These are phyloP conservation scores for Drosophila colorata DNA, from an alignment of 2,888 invertebrate species.

Conservation along the genomic window DNA sequence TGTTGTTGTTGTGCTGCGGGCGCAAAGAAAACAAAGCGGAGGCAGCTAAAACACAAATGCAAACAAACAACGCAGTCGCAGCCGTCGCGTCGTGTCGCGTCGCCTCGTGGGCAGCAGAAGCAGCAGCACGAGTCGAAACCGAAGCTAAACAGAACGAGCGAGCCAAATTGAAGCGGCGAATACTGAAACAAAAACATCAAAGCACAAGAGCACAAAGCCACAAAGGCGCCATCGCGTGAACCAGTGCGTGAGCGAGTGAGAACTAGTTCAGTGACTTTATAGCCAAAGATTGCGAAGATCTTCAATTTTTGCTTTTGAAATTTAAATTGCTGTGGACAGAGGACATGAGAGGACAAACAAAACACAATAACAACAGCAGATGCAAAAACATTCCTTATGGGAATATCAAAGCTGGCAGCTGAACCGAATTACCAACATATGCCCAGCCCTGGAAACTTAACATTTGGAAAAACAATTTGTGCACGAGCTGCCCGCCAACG, in stretches of 20 bases:
- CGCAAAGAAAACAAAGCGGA: conserved; percentile 61
- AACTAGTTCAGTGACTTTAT: conserved; percentile 34
- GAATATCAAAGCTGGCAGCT: background rate
- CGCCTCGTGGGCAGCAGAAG: conserved; percentile 31
- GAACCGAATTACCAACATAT: conserved; percentile 7
- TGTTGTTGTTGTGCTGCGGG: conserved; percentile 61
- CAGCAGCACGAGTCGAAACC: conserved; percentile 55
- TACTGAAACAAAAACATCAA: conserved; percentile 58
- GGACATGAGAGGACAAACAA: background rate
- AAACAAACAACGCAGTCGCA: conserved; percentile 71
- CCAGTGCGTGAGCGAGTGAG: conserved; percentile 22
- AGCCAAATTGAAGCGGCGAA: conserved; percentile 69
- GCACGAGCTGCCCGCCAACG: conserved; percentile 51
- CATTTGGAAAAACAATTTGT: conserved; percentile 63
- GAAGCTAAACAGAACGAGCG: conserved; percentile 62
- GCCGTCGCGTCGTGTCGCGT: conserved; percentile 17
- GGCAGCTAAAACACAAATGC: conserved; percentile 74
- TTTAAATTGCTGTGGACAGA: background rate
- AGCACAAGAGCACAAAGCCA: conserved; percentile 37
- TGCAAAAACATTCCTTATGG: conserved; percentile 2
- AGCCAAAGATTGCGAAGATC: background rate
- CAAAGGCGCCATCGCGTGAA: conserved; percentile 25
- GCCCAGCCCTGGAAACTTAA: conserved; percentile 63
- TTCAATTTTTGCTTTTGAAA: background rate
- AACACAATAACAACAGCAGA: too few species aligned